These are phyloP conservation scores for Leontocebus nigricollis DNA, from an alignment of 2,797 vertebrate genomes.

Conservation along the genomic window DNA sequence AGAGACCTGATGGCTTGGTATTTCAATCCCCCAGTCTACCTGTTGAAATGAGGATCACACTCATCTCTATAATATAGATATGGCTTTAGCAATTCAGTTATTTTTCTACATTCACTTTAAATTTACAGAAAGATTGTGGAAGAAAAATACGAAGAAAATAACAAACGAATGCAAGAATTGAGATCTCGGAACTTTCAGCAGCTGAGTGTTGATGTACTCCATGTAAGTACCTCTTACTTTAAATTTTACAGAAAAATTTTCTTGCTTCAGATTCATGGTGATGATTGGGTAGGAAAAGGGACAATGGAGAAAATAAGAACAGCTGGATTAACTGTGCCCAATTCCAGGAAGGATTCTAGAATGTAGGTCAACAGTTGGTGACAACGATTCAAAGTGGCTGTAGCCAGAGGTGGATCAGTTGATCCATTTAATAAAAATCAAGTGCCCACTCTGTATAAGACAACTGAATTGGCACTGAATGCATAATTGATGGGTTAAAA, in stretches of 20 bases:
- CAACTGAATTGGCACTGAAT: neutral
- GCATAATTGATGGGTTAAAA: neutral
- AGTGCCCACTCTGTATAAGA: neutral
- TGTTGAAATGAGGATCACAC: neutral
- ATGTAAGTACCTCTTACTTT: slow-evolving; percentile 77
- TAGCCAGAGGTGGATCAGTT: neutral
- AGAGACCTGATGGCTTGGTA: neutral
- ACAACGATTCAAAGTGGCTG: neutral
- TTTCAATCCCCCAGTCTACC: neutral
- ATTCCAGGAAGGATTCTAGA: neutral
- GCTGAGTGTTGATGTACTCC: slow-evolving; percentile 80
- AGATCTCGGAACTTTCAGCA: slow-evolving; percentile 84
- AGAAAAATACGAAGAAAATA: slow-evolving; percentile 90
- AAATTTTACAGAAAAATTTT: neutral
- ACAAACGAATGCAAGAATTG: slow-evolving; percentile 85
- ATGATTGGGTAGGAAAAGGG: neutral
- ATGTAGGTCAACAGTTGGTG: neutral
- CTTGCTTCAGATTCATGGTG: neutral
- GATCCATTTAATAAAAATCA: neutral
- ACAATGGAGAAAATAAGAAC: neutral
- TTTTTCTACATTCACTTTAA: slow-evolving; percentile 14
- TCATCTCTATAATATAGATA: neutral
- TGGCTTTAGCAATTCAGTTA: neutral
- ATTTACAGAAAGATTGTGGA: slow-evolving; percentile 87
- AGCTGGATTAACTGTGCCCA: neutral